phyloP scores from a whole-genome alignment of 2,797 vertebrate genomes.

The Labeo calbasu region DNA sequence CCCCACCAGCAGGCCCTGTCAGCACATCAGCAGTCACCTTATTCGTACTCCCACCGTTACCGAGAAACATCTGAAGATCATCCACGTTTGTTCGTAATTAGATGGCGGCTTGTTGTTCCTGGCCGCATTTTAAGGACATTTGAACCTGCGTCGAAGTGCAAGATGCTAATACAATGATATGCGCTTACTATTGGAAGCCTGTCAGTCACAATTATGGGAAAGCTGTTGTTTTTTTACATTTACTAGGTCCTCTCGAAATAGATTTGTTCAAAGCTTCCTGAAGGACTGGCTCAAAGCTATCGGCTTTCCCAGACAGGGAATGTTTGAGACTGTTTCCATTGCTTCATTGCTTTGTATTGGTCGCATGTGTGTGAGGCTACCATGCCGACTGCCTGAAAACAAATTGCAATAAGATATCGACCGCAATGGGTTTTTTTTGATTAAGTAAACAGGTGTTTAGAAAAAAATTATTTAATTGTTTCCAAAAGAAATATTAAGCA shows the following conservation, averaged over 20 bases:
- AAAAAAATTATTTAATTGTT: background rate
- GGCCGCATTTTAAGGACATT: conserved; percentile 30
- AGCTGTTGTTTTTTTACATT: conserved; percentile 9
- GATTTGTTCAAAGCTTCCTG: conserved; percentile 41
- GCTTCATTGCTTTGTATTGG: conserved; percentile 45
- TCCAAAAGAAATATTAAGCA: background rate
- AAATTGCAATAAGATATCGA: conserved; percentile 5
- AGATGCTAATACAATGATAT: conserved; percentile 35
- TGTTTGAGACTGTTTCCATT: conserved; percentile 40
- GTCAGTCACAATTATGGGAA: conserved; percentile 31
- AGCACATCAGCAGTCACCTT: conserved; percentile 48
- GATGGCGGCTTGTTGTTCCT: conserved; percentile 31
- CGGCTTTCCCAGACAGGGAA: conserved; percentile 33
- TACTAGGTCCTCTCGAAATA: conserved; percentile 26
- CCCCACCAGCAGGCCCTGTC: conserved; percentile 37
- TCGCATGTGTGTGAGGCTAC: conserved; percentile 42
- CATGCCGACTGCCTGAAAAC: conserved; percentile 39
- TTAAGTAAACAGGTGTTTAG: conserved; percentile 36
- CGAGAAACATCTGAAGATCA: conserved; percentile 27
- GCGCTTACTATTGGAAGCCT: conserved; percentile 7
- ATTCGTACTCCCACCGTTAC: conserved; percentile 15
- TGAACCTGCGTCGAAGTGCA: background rate
- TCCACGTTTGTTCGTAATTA: conserved; percentile 10
- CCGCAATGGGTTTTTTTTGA: conserved; percentile 16
- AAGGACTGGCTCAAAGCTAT: conserved; percentile 35